phyloP scores from a whole-genome alignment of 1,140 invertebrate species.

The Ylistrum balloti region DNA sequence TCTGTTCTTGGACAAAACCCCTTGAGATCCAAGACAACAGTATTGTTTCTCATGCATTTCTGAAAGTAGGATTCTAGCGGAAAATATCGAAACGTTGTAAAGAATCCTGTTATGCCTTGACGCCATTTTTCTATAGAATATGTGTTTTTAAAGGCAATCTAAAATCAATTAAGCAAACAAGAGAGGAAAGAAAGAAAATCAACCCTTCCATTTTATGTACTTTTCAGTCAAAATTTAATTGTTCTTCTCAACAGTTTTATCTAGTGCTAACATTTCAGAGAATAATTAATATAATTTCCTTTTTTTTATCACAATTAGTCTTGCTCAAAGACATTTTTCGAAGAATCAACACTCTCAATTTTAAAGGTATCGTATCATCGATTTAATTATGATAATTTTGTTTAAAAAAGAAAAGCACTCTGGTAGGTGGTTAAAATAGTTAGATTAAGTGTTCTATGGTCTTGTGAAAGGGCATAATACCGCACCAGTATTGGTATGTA shows the following conservation, averaged over 20 bases:
- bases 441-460: slow-evolving; percentile 27
- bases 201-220: too few relatives aligned
- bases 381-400: slow-evolving; percentile 12
- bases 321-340: neutral
- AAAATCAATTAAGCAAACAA: neutral
- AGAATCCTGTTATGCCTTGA: neutral
- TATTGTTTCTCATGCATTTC: neutral
- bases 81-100: neutral
- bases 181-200: neutral
- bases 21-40: neutral
- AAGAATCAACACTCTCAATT: slow-evolving; percentile 26
- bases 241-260: neutral
- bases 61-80: neutral
- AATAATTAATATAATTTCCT: slow-evolving; percentile 18
- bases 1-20: neutral
- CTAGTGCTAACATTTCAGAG: neutral
- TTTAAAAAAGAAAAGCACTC: neutral
- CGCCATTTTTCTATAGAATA: neutral
- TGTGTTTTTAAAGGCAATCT: neutral
- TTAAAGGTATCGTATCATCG: slow-evolving; percentile 18
- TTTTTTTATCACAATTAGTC: neutral
- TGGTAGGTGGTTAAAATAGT: neutral
- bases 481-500: neutral
- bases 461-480: neutral
- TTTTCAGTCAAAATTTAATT: too few relatives aligned